Evolutionary conservation across 2,888 invertebrate species (phyloP).

Genomic region (Scaptomyza caliginosa): DNA sequence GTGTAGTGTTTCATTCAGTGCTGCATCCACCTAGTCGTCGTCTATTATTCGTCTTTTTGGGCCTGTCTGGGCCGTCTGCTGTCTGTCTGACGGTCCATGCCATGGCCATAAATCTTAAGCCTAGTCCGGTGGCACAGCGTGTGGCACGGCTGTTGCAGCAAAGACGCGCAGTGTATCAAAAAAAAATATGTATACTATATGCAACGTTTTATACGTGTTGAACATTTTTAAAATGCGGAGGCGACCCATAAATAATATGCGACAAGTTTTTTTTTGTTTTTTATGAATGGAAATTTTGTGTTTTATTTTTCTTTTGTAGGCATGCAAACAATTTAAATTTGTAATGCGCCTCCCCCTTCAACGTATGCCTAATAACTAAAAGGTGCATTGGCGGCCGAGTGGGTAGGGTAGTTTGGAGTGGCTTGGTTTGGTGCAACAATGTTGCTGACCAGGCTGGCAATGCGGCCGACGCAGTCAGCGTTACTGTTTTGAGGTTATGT

Average conservation of each 20-base stretch:
- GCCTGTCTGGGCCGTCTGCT: conserved; percentile 24
- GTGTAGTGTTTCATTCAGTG: conserved; percentile 4
- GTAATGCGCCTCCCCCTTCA: conserved; percentile 43
- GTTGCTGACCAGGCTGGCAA: conserved; percentile 12
- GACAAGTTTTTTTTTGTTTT: conserved; percentile 52
- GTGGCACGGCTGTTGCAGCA: conserved; percentile 37
- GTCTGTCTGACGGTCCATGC: conserved; percentile 10
- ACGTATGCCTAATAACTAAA: conserved; percentile 51
- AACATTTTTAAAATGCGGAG: conserved; percentile 64
- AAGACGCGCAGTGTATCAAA: neutral
- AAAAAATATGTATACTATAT: conserved; percentile 31
- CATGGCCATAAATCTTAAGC: conserved; percentile 70
- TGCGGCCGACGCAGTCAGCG: conserved; percentile 15
- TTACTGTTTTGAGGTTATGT: conserved; percentile 17
- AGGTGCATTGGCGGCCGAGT: conserved; percentile 3
- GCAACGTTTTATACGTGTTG: conserved; percentile 70
- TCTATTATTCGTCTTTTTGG: neutral
- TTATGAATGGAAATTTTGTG: neutral
- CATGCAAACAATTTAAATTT: conserved; percentile 73
- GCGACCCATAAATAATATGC: conserved; percentile 69
- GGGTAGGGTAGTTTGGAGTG: neutral
- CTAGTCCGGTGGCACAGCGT: conserved; percentile 65
- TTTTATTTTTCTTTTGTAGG: neutral
- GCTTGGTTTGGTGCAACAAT: conserved; percentile 3
- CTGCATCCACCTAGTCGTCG: neutral